Conservation (phyloP, 2,888 invertebrate genomes). For the Pyralis farinalis region DNA sequence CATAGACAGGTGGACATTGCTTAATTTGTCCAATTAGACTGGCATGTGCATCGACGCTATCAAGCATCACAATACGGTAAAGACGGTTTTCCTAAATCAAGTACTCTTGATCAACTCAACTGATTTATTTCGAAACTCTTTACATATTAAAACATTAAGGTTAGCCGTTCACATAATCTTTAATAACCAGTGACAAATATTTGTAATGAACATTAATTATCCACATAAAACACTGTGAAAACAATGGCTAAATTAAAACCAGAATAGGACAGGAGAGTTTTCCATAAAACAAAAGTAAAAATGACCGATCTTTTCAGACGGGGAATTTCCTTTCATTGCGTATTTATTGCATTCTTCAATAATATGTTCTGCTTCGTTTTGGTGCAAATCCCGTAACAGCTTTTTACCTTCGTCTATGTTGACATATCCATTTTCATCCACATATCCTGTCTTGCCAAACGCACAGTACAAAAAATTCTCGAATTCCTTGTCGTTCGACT, state of each 20-base stretch:
- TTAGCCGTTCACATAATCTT: too few species aligned
- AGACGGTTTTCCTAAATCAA: too few species aligned
- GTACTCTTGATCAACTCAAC: too few species aligned
- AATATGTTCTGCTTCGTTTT: constrained; percentile 29
- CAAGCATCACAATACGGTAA: too few species aligned
- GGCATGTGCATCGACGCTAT: too few species aligned
- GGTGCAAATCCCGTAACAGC: constrained; percentile 32
- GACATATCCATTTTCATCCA: constrained; percentile 34
- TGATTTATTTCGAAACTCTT: too few species aligned
- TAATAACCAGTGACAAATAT: too few species aligned
- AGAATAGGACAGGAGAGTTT: constrained; percentile 18
- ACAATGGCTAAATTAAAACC: background rate
- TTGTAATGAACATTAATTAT: too few species aligned
- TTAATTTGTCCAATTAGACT: too few species aligned
- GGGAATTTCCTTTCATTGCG: constrained; percentile 26
- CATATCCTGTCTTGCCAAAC: constrained; percentile 37
- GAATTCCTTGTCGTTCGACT: constrained; percentile 38
- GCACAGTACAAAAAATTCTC: constrained; percentile 52
- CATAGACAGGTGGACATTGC: too few species aligned
- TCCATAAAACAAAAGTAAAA: constrained; percentile 40
- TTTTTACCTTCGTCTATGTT: constrained; percentile 38
- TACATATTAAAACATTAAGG: too few species aligned
- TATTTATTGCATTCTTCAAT: constrained; percentile 38
- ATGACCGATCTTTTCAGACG: constrained; percentile 29
- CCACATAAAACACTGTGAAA: too few species aligned